Conservation (phyloP, 2,797 vertebrate genomes). For the Babyrousa celebensis region DNA sequence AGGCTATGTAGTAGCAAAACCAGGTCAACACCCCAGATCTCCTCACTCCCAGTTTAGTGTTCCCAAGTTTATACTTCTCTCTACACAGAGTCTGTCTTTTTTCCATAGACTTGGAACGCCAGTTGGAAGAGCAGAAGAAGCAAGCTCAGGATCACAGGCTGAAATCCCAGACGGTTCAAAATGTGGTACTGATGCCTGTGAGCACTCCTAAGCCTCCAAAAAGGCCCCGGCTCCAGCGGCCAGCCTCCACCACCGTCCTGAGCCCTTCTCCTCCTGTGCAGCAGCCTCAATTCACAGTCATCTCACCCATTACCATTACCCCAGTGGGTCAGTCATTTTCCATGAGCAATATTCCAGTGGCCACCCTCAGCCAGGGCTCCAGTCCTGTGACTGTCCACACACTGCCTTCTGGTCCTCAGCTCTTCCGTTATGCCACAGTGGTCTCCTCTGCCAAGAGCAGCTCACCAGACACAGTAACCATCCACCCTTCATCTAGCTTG, state of each 20-base stretch:
- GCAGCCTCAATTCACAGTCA: conserved; percentile 95
- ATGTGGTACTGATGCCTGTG: conserved; percentile 93
- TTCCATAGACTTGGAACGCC: conserved; percentile 92
- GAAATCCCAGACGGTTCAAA: conserved; percentile 94
- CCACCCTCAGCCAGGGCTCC: conserved; percentile 93
- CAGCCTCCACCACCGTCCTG: conserved; percentile 94
- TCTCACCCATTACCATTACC: conserved; percentile 93
- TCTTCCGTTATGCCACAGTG: conserved; percentile 93
- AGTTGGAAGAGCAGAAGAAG: conserved; percentile 94
- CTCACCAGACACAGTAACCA: conserved; percentile 94
- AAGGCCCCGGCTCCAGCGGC: conserved; percentile 92
- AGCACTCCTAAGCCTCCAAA: conserved; percentile 92
- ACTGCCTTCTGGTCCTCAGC: conserved; percentile 94
- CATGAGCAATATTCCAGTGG: conserved; percentile 92
- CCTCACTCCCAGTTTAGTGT: neutral
- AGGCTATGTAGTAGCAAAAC: neutral
- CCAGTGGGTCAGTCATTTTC: conserved; percentile 93
- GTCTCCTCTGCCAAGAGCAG: conserved; percentile 92
- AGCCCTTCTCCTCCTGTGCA: conserved; percentile 92
- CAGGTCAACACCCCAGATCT: neutral
- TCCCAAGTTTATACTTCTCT: conserved; percentile 35
- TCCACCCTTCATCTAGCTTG: conserved; percentile 96
- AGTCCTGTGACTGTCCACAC: conserved; percentile 93
- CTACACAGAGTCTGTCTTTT: conserved; percentile 61
- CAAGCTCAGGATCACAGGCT: conserved; percentile 92